phyloP scores from a whole-genome alignment of 2,888 invertebrate species.

The Yponomeuta cagnagella region DNA sequence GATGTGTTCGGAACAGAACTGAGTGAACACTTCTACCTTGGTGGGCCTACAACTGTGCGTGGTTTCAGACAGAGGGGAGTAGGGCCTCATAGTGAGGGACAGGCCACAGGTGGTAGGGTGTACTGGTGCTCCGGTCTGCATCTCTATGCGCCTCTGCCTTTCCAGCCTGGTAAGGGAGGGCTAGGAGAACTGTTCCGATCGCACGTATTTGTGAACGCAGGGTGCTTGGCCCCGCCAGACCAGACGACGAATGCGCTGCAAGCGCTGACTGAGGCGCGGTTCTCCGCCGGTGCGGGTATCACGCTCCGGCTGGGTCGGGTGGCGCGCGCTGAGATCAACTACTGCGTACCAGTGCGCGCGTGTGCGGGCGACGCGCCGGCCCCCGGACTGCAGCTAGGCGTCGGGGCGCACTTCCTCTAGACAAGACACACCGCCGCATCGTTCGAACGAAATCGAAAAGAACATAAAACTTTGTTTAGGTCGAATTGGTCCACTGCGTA shows the following conservation, averaged over 20 bases:
- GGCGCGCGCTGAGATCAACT: conserved; percentile 96
- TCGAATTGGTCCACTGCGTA: not conserved
- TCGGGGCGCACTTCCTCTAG: conserved; percentile 87
- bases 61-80: conserved; percentile 93
- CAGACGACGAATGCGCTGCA: conserved; percentile 49
- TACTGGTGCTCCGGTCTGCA: conserved; percentile 93
- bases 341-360: conserved; percentile 86
- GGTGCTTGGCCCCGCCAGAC: conserved; percentile 80
- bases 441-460: not conserved
- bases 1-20: conserved; percentile 78
- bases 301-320: conserved; percentile 86
- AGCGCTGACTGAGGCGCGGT: conserved; percentile 74
- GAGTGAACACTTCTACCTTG: conserved; percentile 88
- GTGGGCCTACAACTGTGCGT: conserved; percentile 91
- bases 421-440: conserved; percentile 8
- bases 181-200: conserved; percentile 90
- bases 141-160: conserved; percentile 93
- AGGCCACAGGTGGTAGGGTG: conserved; percentile 82
- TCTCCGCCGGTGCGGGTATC: conserved; percentile 88
- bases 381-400: conserved; percentile 88
- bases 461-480: not conserved
- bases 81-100: conserved; percentile 88
- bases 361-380: conserved; percentile 78
- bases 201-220: conserved; percentile 93
- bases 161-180: conserved; percentile 84